phyloP scores from a whole-genome alignment of 2,888 invertebrate species.

The Trichopoda pennipes region DNA sequence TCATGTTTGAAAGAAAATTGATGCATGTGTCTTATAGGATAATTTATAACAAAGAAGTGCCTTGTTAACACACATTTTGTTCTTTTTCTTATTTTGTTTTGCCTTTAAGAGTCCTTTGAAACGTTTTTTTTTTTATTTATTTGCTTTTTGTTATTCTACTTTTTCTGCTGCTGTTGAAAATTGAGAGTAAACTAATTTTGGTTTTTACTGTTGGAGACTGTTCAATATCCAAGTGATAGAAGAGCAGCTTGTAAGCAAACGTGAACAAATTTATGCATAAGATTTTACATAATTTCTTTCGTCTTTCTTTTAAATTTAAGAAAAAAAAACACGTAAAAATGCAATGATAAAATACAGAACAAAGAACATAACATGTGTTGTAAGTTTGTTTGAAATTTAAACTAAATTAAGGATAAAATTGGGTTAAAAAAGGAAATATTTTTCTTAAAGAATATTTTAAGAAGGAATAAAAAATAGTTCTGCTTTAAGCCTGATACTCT shows the following conservation, averaged over 20 bases:
- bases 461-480: no score
- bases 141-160: neutral
- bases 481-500: no score
- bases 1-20: neutral
- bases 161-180: neutral
- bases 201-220: constrained; percentile 31
- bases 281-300: constrained; percentile 24
- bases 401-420: no score
- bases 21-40: constrained; percentile 29
- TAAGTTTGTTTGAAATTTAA: no score
- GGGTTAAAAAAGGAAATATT: no score
- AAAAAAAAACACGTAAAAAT: constrained; percentile 3
- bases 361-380: neutral
- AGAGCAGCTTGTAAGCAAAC: constrained; percentile 7
- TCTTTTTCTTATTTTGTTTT: no score
- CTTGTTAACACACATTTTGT: constrained; percentile 66
- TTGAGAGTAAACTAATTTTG: constrained; percentile 38
- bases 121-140: neutral
- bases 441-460: no score
- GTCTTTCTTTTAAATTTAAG: neutral
- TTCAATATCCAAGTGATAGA: constrained; percentile 7
- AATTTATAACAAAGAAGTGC: constrained; percentile 59
- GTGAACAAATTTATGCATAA: constrained; percentile 33
- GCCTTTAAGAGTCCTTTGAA: constrained; percentile 56
- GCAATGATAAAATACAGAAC: constrained; percentile 9